Evolutionary conservation across 2,113 vertebrate species (phyloP), one percentile per base, ranked within the genome.

Genomic region (Lycocorax pyrrhopterus): DNA sequence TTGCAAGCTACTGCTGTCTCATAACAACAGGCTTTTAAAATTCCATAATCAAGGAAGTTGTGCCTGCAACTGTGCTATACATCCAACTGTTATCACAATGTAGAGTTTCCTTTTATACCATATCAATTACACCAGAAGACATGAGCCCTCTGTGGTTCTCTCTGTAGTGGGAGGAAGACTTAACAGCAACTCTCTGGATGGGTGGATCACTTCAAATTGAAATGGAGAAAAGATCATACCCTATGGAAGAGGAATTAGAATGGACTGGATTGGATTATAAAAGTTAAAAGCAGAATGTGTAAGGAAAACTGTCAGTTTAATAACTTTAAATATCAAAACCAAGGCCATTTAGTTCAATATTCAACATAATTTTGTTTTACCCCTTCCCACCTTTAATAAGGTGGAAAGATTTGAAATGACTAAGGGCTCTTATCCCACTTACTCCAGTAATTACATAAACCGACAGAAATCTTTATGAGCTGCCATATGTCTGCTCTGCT

Each of bases 221-320:
- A 93, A 92, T 91, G 91, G 96, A 97, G 96, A 96, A 97, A 96
- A 96, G 93, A 95, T 95, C 95, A 96, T 95, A 92, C 73, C 94
- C 77, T 84, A 89, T 68, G 87, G 55, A 91, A 89, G 49, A 78
- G 92, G 92, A 93, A 96, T 97, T 96, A 95, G 90, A 92, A 92
- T 29, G 88, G 85, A 93, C 52, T 75, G 69, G 76, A 89, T 90
- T 89, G 88, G 83, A 84, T 96, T 78, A 82, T 39, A 58, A 22
- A 77, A 41, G 94, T 94, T 95, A 96, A 93, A 77, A 87, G 75
- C 49, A 88, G 78, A 80, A 86, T 56, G 59, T 27, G 21, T 43
- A 75, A 93, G 87, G 84, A 94, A 95, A 89, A 91, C 81, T 92
- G 94, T 68, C 95, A 92, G 89, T 95, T 96, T 91, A 87, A 33